These are phyloP conservation scores for Periophthalmodon schlosseri DNA, from an alignment of 2,113 vertebrate genomes.

Conservation along the genomic window DNA sequence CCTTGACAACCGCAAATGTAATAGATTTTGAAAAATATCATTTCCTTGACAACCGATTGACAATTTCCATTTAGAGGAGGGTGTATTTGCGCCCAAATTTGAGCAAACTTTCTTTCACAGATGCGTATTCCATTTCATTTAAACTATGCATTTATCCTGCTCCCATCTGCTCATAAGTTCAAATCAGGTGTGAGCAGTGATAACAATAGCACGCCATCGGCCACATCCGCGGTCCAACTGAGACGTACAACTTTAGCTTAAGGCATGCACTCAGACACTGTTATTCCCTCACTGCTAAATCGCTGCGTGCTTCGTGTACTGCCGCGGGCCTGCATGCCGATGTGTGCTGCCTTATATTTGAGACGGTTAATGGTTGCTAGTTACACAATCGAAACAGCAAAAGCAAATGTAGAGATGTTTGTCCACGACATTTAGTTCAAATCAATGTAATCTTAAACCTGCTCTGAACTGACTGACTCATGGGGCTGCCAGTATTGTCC, in stretches of 20 bases:
- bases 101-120: too few species aligned
- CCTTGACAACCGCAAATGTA: too few species aligned
- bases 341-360: slow-evolving; percentile 36
- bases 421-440: not conserved
- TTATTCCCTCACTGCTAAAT: slow-evolving; percentile 15
- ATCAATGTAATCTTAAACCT: not conserved
- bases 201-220: not conserved
- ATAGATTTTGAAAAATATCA: too few species aligned
- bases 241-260: slow-evolving; percentile 16
- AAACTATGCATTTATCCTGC: not conserved
- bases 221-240: slow-evolving; percentile 9
- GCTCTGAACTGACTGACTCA: not conserved
- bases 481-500: not conserved
- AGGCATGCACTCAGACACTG: slow-evolving; percentile 20
- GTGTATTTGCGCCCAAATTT: too few species aligned
- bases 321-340: slow-evolving; percentile 37
- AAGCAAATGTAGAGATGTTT: slow-evolving; percentile 13
- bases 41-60: too few species aligned
- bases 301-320: slow-evolving; percentile 23
- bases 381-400: slow-evolving; percentile 4
- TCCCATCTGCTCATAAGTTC: not conserved
- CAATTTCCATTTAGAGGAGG: too few species aligned
- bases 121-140: not conserved
- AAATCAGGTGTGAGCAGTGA: not conserved
- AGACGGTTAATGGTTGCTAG: slow-evolving; percentile 7